Evolutionary conservation across 1,140 invertebrate species (phyloP), one percentile per base, ranked within the genome.

Genomic region (Cheumatopsyche charites): DNA sequence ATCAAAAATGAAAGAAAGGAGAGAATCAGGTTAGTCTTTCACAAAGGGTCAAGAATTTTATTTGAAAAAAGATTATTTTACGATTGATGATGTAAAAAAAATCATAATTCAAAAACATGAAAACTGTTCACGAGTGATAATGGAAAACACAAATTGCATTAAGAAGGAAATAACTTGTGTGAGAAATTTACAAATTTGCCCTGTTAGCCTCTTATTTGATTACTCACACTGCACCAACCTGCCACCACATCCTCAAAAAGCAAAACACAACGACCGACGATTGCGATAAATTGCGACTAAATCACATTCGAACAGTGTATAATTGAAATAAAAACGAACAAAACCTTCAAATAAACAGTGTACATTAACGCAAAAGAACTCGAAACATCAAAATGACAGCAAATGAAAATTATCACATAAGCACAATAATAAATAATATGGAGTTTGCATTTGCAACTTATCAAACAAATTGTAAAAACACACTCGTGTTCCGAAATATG

Each of bases 151-250:
- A 63, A 42, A 43, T 42, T 17, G 29, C 41, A 21, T 63, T 41
- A 19, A 43, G 41, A 23, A 63, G 26, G 21, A 25, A 42, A 63
- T 29, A 41, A 63, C 21, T 42, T 13, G 58, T 62, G 68, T 61
- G 45, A 69, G 68, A 63, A 63, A 61, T 42, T 62, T 36, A 75
- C 67, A 75, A 73, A 55, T 76, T 76, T 76, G 74, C 74, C 74
- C 74, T 73, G 74, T 73, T 71, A 74, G 72, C 71, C 55, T 41
- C 43, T 25, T 6, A 7, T 47, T 47, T 47, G 4, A 25, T 49
- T 61, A 69, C 69, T 67, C 74, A 62, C 74, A 73, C 74, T 75
- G 74, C 74, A 75, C 74, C 72, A 73, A 76, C 74, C 74, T 65
- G 69, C 69, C 68, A 61, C 74, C 67, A 29, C 71, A 71, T 70